Conservation (phyloP, 2,888 invertebrate species). For the Anorthoa munda region DNA sequence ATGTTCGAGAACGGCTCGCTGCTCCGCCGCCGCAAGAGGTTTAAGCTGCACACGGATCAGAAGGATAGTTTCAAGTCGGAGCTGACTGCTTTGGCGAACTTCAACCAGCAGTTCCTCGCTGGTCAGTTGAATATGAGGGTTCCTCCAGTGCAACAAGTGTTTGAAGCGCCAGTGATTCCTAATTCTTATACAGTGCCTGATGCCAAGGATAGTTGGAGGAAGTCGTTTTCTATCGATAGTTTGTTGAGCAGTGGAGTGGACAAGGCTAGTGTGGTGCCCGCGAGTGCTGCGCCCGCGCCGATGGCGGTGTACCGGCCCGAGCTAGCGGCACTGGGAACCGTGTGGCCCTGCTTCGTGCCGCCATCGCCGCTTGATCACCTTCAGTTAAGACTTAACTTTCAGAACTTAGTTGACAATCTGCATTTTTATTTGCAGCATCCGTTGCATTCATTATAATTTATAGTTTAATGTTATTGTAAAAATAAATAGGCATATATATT, state of each 20-base stretch:
- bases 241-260: constrained; percentile 94
- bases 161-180: constrained; percentile 66
- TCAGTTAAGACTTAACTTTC: constrained; percentile 71
- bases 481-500: background rate
- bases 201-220: constrained; percentile 88
- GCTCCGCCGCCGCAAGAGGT: constrained; percentile 95
- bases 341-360: constrained; percentile 74
- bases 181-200: constrained; percentile 55
- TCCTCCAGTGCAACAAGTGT: constrained; percentile 69
- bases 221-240: constrained; percentile 96
- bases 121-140: constrained; percentile 72
- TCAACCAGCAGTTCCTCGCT: constrained; percentile 91
- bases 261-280: constrained; percentile 65
- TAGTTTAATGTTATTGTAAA: background rate
- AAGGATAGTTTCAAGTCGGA: constrained; percentile 89
- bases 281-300: constrained; percentile 68
- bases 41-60: constrained; percentile 94
- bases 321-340: constrained; percentile 73
- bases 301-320: constrained; percentile 70
- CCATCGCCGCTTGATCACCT: constrained; percentile 69
- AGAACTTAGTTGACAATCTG: constrained; percentile 66
- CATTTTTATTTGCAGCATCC: constrained; percentile 63
- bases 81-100: constrained; percentile 92
- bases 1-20: constrained; percentile 98
- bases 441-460: constrained; percentile 45